Base-by-base conservation (phyloP, 2,797 vertebrate genomes). In the Dipus sagitta region DNA sequence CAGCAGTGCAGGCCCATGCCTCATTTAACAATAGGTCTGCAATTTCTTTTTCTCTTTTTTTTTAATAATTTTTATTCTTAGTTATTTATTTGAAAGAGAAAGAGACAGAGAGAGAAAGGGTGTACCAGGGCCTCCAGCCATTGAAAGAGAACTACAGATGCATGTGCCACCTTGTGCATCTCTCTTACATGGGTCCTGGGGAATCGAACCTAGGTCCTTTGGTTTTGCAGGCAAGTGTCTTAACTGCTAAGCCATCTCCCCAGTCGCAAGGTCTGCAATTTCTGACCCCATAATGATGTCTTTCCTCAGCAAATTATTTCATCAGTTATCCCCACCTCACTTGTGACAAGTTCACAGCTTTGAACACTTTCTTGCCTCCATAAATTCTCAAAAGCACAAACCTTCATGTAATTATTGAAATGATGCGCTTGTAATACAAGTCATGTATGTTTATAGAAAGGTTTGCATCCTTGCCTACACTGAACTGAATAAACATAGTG, bases 321-420 rank as follows among this genome's bases (percentile, higher is more conserved):
- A 58, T 95, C 77, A 0, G 3, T 68, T 58, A 82, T 52, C 67
- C 2, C 6, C 62, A 21, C 62, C 52, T 32, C n/a, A 70, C 88
- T 93, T 80, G 77, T 62, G 64, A 38, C 9, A 87, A 85, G 88
- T 75, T 52, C 81, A 38, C 28, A 92, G 67, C 14, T 28, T 0
- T 0, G 1, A 96, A 91, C 92, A 24, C 60, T 30, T 94, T 90
- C 83, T 15, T 84, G 58, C 38, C 9, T 88, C 54, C 74, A n/a
- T 87, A 90, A 70, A 96, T 97, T 96, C 84, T 62, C 65, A 17
- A 77, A 82, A 76, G 24, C 42, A 23, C 21, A 52, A 52, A 23
- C 38, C 30, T 82, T 34, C 68, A 21, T 80, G 71, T 47, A 87
- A 52, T 62, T 80, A 67, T 15, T 1, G 79, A 71, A 92, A 80